Base-by-base conservation (phyloP, 2,888 invertebrate genomes). In the Arenicola marina region DNA sequence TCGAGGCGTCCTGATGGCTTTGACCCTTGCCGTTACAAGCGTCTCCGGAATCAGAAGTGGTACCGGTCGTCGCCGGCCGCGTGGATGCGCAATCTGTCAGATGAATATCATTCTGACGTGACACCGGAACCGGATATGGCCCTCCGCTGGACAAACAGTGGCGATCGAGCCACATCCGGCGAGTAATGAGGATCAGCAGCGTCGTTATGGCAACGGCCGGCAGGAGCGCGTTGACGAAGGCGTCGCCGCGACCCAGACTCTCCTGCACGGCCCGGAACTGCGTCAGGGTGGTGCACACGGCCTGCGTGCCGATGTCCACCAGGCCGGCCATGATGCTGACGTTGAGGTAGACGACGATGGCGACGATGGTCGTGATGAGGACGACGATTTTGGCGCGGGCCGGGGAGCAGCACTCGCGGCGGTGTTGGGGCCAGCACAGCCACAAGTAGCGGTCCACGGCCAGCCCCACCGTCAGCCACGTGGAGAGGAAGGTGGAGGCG, bases 331-430 rank as follows among this genome's bases (percentile, higher is more conserved):
- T 7, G 18, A 48, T 48, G 48, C 48, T 48, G 48, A 48, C 24
- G 26, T 48, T 48, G 18, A 48, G 26, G 48, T 48, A 48, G 7
- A 48, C 48, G n/a, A 48, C 48, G 48, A 48, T 48, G 48, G 48
- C 15, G 18, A 48, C 48, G 15, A 48, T 48, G 7, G 7, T 24
- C 7, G 7, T 24, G 15, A 7, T 7, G 26, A 24, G 18, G 7
- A 48, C 7, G 18, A 24, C 15, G 24, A 11, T n/a, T 24, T 48
- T 11, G 48, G 48, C 48, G 7, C 15, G 7, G 18, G 18, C 11
- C n/a, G 15, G 18, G 7, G 7, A 7, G 26, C 48, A 48, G 18
- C 11, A 7, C 15, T 11, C 7, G 18, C 48, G 48, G 7, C 26
- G 7, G 18, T 24, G 26, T 7, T 7, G 7, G 7, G 48, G 48